These are phyloP conservation scores for Drosophila serrata DNA, from an alignment of 1,140 invertebrate species.

Conservation along the genomic window DNA sequence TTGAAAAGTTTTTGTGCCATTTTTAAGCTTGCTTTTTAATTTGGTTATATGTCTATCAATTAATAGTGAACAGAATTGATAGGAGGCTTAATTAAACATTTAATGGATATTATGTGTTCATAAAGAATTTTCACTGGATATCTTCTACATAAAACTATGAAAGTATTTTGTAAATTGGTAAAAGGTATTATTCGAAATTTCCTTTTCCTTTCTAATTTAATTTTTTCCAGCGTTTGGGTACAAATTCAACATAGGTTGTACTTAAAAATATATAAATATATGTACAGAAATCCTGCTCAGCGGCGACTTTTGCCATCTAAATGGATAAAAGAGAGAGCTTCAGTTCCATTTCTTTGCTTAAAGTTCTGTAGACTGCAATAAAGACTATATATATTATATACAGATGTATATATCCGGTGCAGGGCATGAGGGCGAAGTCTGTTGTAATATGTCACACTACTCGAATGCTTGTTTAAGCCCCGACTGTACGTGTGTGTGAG, in stretches of 20 bases:
- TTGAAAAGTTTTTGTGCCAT: background rate
- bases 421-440: constrained; percentile 25
- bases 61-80: too few relatives aligned
- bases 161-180: background rate
- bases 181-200: background rate
- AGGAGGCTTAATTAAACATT: too few relatives aligned
- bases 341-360: constrained; percentile 39
- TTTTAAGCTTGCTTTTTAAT: background rate
- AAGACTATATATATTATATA: background rate
- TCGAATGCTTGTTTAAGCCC: constrained; percentile 73
- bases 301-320: constrained; percentile 41
- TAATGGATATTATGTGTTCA: background rate
- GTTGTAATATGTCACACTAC: constrained; percentile 79
- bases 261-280: constrained; percentile 6
- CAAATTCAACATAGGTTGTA: background rate
- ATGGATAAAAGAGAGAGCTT: constrained; percentile 20
- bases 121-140: background rate
- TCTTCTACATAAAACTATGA: background rate
- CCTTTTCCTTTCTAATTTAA: background rate
- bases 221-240: constrained; percentile 11
- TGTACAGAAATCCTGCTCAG: constrained; percentile 6
- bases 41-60: background rate
- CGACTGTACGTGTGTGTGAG: constrained; percentile 22
- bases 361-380: constrained; percentile 33
- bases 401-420: background rate